phyloP scores from a whole-genome alignment of 2,113 vertebrate genomes.

The Paralichthys olivaceus region DNA sequence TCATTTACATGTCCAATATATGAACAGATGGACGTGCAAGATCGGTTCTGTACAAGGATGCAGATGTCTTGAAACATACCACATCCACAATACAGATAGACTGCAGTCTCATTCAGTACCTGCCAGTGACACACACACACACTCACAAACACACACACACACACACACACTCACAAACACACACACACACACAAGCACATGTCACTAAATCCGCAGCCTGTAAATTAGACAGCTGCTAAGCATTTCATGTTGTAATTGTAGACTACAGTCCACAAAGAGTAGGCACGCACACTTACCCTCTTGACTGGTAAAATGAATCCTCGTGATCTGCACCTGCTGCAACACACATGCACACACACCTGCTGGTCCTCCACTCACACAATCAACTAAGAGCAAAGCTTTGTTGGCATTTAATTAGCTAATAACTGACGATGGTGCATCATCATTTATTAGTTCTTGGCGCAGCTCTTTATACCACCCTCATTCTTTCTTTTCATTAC shows the following conservation, averaged over 20 bases:
- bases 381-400: neutral
- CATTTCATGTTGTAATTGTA: conserved; percentile 47
- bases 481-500: neutral
- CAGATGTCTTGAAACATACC: neutral
- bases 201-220: conserved; percentile 33
- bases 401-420: neutral
- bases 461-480: neutral
- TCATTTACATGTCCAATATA: too few species aligned
- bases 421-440: neutral
- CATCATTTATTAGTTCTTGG: neutral
- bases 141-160: neutral
- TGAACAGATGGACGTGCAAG: neutral
- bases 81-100: too few species aligned
- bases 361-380: neutral
- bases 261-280: conserved; percentile 21
- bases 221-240: conserved; percentile 46
- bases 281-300: conserved; percentile 12
- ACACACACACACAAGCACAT: neutral
- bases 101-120: neutral
- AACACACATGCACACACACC: conserved; percentile 2
- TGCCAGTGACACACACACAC: neutral
- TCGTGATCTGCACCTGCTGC: conserved; percentile 22
- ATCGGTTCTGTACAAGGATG: neutral
- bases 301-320: conserved; percentile 24
- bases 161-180: neutral